Percentiles rank a stretch among this genome's conserved stretches.
phyloP scores from a whole-genome alignment of 2,797 vertebrate species.

The Semaprochilodus insignis region DNA sequence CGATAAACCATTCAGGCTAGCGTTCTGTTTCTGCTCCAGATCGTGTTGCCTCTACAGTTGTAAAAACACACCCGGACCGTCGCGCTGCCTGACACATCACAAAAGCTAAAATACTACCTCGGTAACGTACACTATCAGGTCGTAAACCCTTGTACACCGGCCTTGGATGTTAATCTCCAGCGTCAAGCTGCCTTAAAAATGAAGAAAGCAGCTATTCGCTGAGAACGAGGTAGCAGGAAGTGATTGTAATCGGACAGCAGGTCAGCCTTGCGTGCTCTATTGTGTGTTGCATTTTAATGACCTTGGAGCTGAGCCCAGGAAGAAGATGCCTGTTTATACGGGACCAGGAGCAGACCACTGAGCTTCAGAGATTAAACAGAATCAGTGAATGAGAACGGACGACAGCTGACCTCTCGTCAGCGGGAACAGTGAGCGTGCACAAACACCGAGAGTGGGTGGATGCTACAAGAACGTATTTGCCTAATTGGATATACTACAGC shows the following conservation, averaged over 20 bases:
- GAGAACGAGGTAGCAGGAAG: conserved; percentile 29
- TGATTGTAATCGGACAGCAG: conserved; percentile 17
- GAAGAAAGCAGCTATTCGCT: conserved; percentile 9
- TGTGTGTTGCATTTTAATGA: conserved; percentile 10
- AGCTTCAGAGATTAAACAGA: background rate
- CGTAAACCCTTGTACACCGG: background rate
- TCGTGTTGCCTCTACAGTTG: background rate
- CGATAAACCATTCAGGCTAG: background rate
- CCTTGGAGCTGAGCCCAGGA: conserved; percentile 20
- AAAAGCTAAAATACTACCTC: conserved; percentile 22
- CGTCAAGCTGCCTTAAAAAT: conserved; percentile 13
- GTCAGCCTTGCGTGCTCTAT: conserved; percentile 5
- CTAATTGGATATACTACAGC: conserved; percentile 75
- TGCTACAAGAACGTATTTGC: conserved; percentile 40
- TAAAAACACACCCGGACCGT: conserved; percentile 23
- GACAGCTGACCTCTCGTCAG: conserved; percentile 1
- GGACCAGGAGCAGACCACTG: conserved; percentile 19
- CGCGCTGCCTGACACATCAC: background rate
- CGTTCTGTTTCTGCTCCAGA: conserved; percentile 2
- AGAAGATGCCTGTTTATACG: conserved; percentile 28
- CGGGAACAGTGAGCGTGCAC: background rate
- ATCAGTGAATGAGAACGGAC: background rate
- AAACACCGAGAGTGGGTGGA: conserved; percentile 15
- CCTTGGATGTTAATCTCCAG: conserved; percentile 5
- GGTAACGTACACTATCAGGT: conserved; percentile 16